A percentile compares a stretch with the other conserved stretches of the same genome.
Conservation (phyloP, 2,113 vertebrate species). For the Lamprologus speciosus region DNA sequence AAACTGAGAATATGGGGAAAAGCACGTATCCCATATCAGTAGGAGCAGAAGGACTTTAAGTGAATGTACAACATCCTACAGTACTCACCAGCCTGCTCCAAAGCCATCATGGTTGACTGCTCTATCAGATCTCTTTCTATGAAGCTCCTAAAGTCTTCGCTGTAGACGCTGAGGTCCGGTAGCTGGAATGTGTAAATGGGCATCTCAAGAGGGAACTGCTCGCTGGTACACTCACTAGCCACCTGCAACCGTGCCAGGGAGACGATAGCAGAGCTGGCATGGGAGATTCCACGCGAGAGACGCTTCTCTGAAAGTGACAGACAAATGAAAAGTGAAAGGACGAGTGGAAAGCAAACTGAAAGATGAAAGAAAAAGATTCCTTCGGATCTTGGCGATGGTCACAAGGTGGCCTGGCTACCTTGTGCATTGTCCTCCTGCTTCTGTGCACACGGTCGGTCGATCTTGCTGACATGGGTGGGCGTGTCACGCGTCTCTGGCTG, state of each 20-base stretch:
- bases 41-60: background rate
- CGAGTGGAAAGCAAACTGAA: background rate
- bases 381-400: background rate
- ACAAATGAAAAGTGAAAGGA: background rate
- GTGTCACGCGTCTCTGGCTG: slow-evolving; percentile 72
- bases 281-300: slow-evolving; percentile 95
- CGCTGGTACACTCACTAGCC: slow-evolving; percentile 86
- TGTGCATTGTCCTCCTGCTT: slow-evolving; percentile 84
- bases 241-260: slow-evolving; percentile 93
- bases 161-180: slow-evolving; percentile 96
- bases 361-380: background rate
- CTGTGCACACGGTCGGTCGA: slow-evolving; percentile 70
- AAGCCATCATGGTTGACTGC: slow-evolving; percentile 93
- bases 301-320: slow-evolving; percentile 80
- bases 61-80: background rate
- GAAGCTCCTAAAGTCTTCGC: slow-evolving; percentile 95
- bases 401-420: slow-evolving; percentile 12
- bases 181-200: slow-evolving; percentile 99
- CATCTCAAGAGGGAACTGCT: slow-evolving; percentile 96
- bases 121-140: slow-evolving; percentile 95
- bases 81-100: slow-evolving; percentile 91
- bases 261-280: slow-evolving; percentile 98
- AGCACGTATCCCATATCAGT: background rate
- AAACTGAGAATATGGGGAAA: background rate
- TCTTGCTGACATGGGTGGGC: slow-evolving; percentile 74